Base-by-base conservation (phyloP, 2,113 vertebrate species). In the Willisornis vidua region DNA sequence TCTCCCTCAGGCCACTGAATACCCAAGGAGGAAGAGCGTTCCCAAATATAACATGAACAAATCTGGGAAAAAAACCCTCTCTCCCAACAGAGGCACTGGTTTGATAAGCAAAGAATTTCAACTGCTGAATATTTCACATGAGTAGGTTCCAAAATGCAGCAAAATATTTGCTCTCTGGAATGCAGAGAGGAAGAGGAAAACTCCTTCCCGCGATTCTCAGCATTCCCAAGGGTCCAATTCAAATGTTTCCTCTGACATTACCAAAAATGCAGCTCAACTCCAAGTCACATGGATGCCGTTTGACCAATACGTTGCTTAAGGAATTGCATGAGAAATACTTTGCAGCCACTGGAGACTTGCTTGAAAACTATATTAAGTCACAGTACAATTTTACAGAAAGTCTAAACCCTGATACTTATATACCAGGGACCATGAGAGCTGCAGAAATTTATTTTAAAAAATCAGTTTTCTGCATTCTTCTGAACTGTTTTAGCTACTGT, bases 131-230 rank as follows among this genome's bases (percentile, higher is more conserved):
- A 90, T 84, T 82, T 96, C 92, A 84, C 89, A 66, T 2, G 19
- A 97, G 62, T 88, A 90, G 87, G 70, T 77, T 95, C 84, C 84
- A 84, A 94, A 75, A 93, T 16, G 49, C 4, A 87, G 68, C 62
- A 86, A 94, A 94, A 70, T 63, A 95, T 90, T 86, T 87, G 74
- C 22, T 76, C 66, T 78, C 76, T 96, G 74, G 90, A 98, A 96
- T 67, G 89, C 76, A 58, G 72, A 90, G 89, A 58, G 76, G 91
- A 95, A 84, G 85, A 75, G 22, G 4, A 31, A 74, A 94, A 86
- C 91, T 89, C 54, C 91, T 96, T 87, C 55, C 59, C 55, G 33
- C 1, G 5, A 79, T 91, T 95, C 94, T 94, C 96, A 97, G 92
- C 96, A 95, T 89, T 95, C 96, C 94, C 96, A 89, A 87, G 88